Percentiles rank a stretch among this genome's conserved stretches.
Conservation (phyloP, 2,113 vertebrate genomes). For the Hucho hucho region DNA sequence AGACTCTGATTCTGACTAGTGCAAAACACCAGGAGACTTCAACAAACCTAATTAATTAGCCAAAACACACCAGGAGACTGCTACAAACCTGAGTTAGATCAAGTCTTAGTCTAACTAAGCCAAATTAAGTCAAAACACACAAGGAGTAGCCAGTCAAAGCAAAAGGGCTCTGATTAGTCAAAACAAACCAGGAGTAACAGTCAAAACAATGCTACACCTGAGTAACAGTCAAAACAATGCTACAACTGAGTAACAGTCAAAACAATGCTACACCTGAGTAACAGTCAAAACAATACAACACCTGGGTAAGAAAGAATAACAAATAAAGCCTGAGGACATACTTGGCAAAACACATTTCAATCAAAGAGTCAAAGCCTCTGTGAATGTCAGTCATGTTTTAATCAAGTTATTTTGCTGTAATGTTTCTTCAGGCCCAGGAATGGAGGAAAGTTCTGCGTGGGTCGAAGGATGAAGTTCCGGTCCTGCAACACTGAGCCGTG, state of each 20-base stretch:
- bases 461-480: conserved; percentile 95
- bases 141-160: no score
- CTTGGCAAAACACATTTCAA: neutral
- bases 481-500: conserved; percentile 95
- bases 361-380: no score
- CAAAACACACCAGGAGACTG: no score
- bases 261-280: neutral
- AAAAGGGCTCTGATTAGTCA: neutral
- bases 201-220: neutral
- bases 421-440: conserved; percentile 83
- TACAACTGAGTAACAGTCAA: neutral
- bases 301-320: neutral
- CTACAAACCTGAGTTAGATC: no score
- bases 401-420: neutral
- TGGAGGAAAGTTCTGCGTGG: conserved; percentile 92
- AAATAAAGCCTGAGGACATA: conserved; percentile 13
- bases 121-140: no score
- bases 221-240: neutral
- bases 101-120: no score
- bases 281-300: neutral
- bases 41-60: no score
- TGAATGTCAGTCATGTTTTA: neutral
- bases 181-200: neutral
- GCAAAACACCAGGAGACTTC: no score
- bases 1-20: conserved; percentile 43